These are phyloP conservation scores for Leucopsar rothschildi DNA, from an alignment of 2,113 vertebrate genomes.

Conservation along the genomic window DNA sequence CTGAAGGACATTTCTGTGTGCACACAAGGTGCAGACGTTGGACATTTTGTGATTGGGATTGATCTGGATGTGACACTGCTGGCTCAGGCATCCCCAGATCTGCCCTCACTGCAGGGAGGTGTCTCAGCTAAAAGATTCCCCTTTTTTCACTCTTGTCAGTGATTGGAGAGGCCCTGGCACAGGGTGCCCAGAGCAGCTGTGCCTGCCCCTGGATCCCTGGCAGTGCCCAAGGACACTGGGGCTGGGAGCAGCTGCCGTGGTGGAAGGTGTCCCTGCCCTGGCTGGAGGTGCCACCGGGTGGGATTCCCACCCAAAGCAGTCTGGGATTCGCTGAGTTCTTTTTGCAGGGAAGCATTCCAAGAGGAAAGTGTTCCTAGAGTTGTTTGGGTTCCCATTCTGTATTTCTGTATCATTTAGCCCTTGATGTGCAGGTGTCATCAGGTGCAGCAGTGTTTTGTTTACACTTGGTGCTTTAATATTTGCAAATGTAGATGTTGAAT, in stretches of 20 bases:
- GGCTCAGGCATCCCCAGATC: not conserved
- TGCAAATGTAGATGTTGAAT: conserved; percentile 1
- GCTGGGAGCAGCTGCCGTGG: not conserved
- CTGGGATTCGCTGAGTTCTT: not conserved
- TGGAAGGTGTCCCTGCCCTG: not conserved
- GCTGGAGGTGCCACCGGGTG: not conserved
- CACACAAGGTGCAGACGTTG: fast-evolving
- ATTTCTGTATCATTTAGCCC: conserved; percentile 22
- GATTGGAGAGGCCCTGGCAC: not conserved
- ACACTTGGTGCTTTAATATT: conserved; percentile 40
- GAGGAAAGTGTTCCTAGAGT: not conserved
- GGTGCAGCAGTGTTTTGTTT: conserved; percentile 28
- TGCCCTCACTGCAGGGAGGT: not conserved
- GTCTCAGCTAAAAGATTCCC: not conserved
- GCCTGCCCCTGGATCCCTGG: no score
- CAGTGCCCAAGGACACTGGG: no score
- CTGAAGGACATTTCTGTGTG: not conserved
- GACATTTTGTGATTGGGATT: not conserved
- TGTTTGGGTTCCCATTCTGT: not conserved
- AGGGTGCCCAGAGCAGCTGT: no score
- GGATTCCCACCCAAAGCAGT: not conserved
- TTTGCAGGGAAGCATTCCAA: not conserved
- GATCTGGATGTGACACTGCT: not conserved
- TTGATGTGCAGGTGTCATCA: not conserved
- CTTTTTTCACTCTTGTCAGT: not conserved